Evolutionary conservation across 1,140 invertebrate species (phyloP).

Genomic region (Geopemphigus sp.): DNA sequence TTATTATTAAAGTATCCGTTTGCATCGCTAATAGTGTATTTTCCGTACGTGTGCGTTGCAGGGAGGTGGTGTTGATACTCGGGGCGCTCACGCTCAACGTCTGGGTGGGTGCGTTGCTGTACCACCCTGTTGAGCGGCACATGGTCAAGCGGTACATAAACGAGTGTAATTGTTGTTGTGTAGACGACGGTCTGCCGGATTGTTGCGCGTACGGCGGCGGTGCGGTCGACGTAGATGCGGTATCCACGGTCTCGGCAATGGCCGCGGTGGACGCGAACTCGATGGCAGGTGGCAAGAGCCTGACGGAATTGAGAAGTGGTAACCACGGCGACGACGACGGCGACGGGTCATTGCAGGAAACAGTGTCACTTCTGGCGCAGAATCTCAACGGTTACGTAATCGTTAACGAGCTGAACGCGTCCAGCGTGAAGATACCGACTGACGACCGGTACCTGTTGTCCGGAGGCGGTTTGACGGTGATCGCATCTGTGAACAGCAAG

Average conservation of each 20-base stretch:
- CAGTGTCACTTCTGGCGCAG: slow-evolving; percentile 27
- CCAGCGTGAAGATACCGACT: slow-evolving; percentile 39
- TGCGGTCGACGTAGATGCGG: slow-evolving; percentile 26
- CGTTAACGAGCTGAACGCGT: slow-evolving; percentile 44
- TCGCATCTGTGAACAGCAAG: slow-evolving; percentile 50
- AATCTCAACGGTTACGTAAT: slow-evolving; percentile 39
- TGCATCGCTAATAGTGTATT: background rate
- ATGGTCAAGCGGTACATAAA: slow-evolving; percentile 64
- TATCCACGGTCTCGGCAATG: background rate
- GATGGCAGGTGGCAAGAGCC: background rate
- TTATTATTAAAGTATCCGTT: background rate
- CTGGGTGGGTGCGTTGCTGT: slow-evolving; percentile 77
- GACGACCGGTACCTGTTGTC: slow-evolving; percentile 50
- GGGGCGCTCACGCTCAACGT: slow-evolving; percentile 79
- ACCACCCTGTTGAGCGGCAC: slow-evolving; percentile 78
- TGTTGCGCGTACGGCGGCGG: too few species aligned
- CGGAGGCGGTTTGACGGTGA: slow-evolving; percentile 41
- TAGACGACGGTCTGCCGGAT: background rate
- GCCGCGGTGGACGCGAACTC: background rate
- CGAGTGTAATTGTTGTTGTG: background rate
- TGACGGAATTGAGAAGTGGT: slow-evolving; percentile 8
- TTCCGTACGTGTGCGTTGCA: slow-evolving; percentile 55
- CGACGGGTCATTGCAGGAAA: slow-evolving; percentile 3
- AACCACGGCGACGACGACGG: background rate
- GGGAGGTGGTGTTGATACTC: slow-evolving; percentile 76